phyloP scores from a whole-genome alignment of 2,797 vertebrate species.

The Amphiprion clarkii region DNA sequence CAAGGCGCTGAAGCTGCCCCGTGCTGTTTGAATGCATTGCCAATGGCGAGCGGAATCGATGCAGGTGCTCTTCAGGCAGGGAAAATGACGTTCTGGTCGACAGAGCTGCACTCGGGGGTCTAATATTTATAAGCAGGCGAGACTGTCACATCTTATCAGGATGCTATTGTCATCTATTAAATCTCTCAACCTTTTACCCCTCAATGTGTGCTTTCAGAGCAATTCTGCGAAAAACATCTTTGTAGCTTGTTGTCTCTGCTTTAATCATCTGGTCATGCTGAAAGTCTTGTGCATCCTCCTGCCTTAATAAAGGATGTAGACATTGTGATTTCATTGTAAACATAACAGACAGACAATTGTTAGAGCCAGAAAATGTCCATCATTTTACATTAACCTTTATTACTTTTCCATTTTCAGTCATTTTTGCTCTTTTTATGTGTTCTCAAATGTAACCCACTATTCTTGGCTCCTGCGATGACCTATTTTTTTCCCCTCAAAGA shows the following conservation, averaged over 20 bases:
- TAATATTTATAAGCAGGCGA: conserved; percentile 39
- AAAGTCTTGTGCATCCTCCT: neutral
- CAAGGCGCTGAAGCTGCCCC: conserved; percentile 49
- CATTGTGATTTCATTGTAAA: conserved; percentile 5
- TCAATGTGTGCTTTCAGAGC: conserved; percentile 7
- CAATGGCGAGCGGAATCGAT: conserved; percentile 53
- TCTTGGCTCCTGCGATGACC: conserved; percentile 11
- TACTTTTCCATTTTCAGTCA: conserved; percentile 1
- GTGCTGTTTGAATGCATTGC: conserved; percentile 31
- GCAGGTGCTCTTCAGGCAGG: conserved; percentile 41
- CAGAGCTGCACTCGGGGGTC: conserved; percentile 49
- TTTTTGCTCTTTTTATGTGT: neutral
- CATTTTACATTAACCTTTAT: neutral
- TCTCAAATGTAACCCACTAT: neutral
- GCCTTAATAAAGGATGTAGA: conserved; percentile 13
- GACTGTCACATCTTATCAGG: conserved; percentile 41
- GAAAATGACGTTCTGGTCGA: conserved; percentile 47
- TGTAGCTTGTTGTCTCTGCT: neutral
- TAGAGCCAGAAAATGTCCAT: neutral
- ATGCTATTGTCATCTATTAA: conserved; percentile 43
- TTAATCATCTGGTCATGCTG: neutral
- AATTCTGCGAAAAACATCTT: conserved; percentile 8
- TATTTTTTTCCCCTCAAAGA: conserved; percentile 1
- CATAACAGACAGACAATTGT: neutral
- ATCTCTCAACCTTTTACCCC: conserved; percentile 18